These are phyloP conservation scores for Sipha maydis DNA, from an alignment of 2,888 invertebrate genomes.

Conservation along the genomic window DNA sequence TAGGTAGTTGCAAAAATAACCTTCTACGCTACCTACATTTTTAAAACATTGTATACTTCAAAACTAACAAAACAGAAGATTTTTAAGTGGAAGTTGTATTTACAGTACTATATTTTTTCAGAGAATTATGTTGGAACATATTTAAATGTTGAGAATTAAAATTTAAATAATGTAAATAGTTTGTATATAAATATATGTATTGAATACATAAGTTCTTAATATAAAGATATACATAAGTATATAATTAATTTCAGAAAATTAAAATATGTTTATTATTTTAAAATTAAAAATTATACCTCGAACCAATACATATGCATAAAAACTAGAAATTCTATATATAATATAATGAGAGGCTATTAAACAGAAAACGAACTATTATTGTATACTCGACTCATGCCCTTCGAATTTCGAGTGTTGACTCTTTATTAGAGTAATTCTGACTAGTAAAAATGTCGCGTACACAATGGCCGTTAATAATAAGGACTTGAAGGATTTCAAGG, in stretches of 20 bases:
- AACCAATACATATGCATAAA: background rate
- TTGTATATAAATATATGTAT: background rate
- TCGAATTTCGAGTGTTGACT: slow-evolving; percentile 46
- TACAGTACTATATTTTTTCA: background rate
- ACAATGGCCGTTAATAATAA: slow-evolving; percentile 42
- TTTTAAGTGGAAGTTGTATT: background rate
- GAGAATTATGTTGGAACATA: too few species aligned
- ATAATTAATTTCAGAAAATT: too few species aligned
- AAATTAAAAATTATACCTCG: background rate
- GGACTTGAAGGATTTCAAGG: slow-evolving; percentile 43
- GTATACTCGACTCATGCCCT: slow-evolving; percentile 29
- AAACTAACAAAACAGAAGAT: background rate
- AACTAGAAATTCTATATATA: background rate
- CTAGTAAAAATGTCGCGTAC: slow-evolving; percentile 3
- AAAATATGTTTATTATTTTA: background rate
- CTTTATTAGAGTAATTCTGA: slow-evolving; percentile 23
- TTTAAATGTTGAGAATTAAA: too few species aligned
- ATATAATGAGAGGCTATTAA: background rate
- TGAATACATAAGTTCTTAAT: background rate
- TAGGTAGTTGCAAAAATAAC: background rate
- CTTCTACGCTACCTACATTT: background rate
- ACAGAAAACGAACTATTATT: slow-evolving; percentile 33
- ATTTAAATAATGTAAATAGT: too few species aligned
- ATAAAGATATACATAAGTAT: background rate
- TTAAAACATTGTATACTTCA: background rate